Conservation (phyloP, 2,113 vertebrate species). For the Ciconia maguari region DNA sequence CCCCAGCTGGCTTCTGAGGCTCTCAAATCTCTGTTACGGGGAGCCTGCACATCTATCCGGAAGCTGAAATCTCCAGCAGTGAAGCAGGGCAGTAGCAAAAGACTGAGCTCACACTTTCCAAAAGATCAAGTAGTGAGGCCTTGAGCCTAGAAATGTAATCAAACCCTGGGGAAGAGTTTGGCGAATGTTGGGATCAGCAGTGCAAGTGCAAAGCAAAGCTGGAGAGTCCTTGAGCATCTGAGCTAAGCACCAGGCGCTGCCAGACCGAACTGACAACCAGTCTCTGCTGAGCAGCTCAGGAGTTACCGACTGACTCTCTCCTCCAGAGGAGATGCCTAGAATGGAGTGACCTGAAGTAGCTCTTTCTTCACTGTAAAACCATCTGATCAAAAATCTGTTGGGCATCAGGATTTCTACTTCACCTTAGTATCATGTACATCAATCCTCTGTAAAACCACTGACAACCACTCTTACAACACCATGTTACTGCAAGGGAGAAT, state of each 20-base stretch:
- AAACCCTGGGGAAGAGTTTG: neutral
- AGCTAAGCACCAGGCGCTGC: neutral
- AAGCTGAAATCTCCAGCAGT: neutral
- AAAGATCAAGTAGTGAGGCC: neutral
- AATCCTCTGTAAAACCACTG: neutral
- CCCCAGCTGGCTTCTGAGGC: neutral
- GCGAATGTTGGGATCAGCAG: neutral
- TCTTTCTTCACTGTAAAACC: neutral
- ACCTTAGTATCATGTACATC: neutral
- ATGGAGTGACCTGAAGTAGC: neutral
- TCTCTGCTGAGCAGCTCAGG: neutral
- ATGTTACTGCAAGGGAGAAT: accelerated
- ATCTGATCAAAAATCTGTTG: neutral
- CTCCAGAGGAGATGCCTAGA: neutral
- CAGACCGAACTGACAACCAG: neutral
- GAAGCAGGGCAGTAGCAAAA: neutral
- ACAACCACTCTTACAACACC: neutral
- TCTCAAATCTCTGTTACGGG: neutral
- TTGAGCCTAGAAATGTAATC: neutral
- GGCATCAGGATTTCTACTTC: neutral
- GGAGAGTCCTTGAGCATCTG: neutral
- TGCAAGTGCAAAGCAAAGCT: neutral
- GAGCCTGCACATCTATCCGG: neutral
- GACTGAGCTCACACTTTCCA: neutral
- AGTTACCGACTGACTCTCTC: neutral